phyloP scores from a whole-genome alignment of 2,888 invertebrate genomes.

The Lithophane semibrunnea region DNA sequence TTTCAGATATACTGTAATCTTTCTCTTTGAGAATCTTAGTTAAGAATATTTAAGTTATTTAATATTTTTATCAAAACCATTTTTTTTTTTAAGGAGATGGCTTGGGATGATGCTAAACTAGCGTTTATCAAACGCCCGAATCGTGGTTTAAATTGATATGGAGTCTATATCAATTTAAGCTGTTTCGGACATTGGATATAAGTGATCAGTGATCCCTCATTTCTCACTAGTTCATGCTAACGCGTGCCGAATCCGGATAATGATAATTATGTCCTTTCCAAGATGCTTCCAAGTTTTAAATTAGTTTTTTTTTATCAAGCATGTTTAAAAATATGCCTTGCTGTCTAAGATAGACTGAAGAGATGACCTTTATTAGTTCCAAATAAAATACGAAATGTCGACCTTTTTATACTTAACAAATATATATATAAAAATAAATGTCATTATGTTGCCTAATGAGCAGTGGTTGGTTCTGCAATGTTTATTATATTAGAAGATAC shows the following conservation, averaged over 20 bases:
- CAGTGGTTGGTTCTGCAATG: constrained; percentile 48
- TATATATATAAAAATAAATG: constrained; percentile 6
- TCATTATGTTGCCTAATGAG: constrained; percentile 20
- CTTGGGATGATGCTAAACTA: not conserved
- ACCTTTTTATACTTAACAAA: constrained; percentile 23
- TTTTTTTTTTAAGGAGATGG: constrained; percentile 9
- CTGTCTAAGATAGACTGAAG: constrained; percentile 53
- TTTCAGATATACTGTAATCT: not conserved
- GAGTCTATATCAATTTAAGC: not conserved
- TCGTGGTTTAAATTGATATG: not conserved
- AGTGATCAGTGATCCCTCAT: not conserved
- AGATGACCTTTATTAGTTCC: constrained; percentile 35
- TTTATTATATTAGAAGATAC: constrained; percentile 39
- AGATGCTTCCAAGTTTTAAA: constrained; percentile 3
- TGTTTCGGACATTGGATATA: not conserved
- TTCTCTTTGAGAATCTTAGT: constrained; percentile 10
- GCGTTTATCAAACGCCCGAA: not conserved
- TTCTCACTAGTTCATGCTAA: not conserved
- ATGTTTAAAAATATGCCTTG: constrained; percentile 13
- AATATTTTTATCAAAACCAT: constrained; percentile 19
- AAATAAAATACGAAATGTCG: constrained; percentile 16
- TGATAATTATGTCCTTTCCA: not conserved
- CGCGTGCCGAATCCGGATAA: not conserved
- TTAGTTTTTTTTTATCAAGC: not conserved
- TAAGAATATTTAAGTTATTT: constrained; percentile 37